Evolutionary conservation across 2,797 vertebrate genomes (phyloP).

Genomic region (Centroberyx gerrardi): DNA sequence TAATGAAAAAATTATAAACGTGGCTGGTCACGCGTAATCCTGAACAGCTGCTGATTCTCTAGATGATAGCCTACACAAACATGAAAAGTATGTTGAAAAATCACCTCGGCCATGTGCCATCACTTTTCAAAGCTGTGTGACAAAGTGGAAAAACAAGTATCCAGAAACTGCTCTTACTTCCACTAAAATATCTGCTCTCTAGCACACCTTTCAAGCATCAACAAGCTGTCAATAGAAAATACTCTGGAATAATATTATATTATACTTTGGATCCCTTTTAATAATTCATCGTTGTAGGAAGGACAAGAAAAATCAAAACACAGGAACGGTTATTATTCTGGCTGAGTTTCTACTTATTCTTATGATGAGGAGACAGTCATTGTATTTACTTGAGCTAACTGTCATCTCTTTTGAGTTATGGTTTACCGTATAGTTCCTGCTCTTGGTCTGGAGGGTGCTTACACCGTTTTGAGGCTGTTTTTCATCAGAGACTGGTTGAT

Average conservation of each 20-base stretch:
- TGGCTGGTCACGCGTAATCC: too few relatives aligned
- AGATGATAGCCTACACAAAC: not conserved
- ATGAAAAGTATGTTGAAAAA: too few relatives aligned
- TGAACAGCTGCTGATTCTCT: not conserved
- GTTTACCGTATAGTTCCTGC: constrained; percentile 7
- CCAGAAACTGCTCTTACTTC: not conserved
- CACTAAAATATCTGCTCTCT: not conserved
- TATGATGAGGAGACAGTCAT: constrained; percentile 1
- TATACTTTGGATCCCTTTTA: too few relatives aligned
- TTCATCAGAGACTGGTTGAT: constrained; percentile 42
- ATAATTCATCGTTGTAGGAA: not conserved
- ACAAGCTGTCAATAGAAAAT: too few relatives aligned
- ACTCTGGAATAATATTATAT: too few relatives aligned
- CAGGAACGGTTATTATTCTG: not conserved
- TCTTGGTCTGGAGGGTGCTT: constrained; percentile 20
- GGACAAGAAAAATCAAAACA: constrained; percentile 13
- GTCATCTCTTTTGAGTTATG: constrained; percentile 9
- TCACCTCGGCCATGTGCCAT: too few relatives aligned
- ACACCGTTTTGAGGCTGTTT: constrained; percentile 42
- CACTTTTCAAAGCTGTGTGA: not conserved
- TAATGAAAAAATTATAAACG: too few relatives aligned
- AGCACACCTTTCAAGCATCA: constrained; percentile 1
- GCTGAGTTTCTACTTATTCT: not conserved
- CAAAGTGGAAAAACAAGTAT: too few relatives aligned
- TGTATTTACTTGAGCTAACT: not conserved